Base-by-base conservation (phyloP, 2,113 vertebrate species). In the Gallinago undulata region DNA sequence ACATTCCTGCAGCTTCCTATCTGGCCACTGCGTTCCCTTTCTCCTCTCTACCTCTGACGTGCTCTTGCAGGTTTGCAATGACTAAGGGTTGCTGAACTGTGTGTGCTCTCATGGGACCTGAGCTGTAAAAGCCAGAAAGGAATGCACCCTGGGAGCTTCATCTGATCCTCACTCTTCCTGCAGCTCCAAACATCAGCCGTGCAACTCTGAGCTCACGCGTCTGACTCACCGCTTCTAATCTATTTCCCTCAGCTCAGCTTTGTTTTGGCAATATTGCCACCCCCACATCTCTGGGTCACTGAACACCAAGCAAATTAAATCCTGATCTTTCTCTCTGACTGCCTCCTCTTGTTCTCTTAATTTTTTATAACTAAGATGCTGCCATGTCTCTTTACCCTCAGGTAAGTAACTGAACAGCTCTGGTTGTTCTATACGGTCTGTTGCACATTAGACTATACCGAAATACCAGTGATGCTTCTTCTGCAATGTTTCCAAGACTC, bases 261-360 rank as follows among this genome's bases (percentile, higher is more conserved):
- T 93, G 90, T 92, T 93, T 94, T 92, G 90, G 80, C 90, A 96
- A 84, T 84, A 94, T 78, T 92, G 77, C 89, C 96, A 89, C 90
- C 96, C 89, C 83, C 83, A 68, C 0, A 7, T 64, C 94, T 92
- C 87, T 76, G 86, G 88, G 59, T 92, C 76, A 95, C 85, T 93
- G 88, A 94, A 90, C 84, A 94, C 51, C 30, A 56, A 87, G 64
- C 39, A 93, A 91, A 95, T 94, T 78, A 94, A 94, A 95, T 86
- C 56, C 53, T 64, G 56, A 50, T 73, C 66, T 73, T 95, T 78
- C 68, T 89, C 68, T 92, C 48, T 75, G 48, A 73, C 37, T 73
- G 43, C 21, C 16, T 70, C 5, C 16, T 86, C 70, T 80, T 48
- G 22, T 53, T 84, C 43, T 75, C 30, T 30, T 51, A 43, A 33